These are phyloP conservation scores for Atta texana DNA, from an alignment of 1,140 invertebrate species.

Conservation along the genomic window DNA sequence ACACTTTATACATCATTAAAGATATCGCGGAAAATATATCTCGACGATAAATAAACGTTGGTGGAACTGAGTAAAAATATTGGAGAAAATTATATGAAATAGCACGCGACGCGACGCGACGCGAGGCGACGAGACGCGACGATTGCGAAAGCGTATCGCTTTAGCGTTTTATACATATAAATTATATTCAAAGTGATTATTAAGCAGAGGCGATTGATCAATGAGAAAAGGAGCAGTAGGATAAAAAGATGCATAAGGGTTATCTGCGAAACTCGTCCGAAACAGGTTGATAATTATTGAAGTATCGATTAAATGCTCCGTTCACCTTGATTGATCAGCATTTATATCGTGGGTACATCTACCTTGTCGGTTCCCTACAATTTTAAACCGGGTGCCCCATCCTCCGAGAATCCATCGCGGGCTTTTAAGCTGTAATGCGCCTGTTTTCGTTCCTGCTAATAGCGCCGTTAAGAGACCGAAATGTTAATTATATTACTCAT, in stretches of 20 bases:
- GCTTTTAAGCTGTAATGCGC: conserved; percentile 60
- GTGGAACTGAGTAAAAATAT: too few species aligned
- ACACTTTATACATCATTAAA: neutral
- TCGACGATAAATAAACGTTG: neutral
- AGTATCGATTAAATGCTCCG: conserved; percentile 80
- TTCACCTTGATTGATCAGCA: conserved; percentile 80
- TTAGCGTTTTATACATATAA: conserved; percentile 21
- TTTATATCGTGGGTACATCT: conserved; percentile 78
- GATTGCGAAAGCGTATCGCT: neutral
- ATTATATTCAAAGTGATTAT: conserved; percentile 68
- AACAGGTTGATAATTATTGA: conserved; percentile 81
- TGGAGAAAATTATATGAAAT: neutral
- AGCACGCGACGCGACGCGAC: neutral
- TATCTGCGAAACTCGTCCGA: conserved; percentile 61
- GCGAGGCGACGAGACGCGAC: neutral
- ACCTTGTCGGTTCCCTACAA: conserved; percentile 76
- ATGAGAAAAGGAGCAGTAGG: conserved; percentile 61
- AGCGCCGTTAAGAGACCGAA: conserved; percentile 59
- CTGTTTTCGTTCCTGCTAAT: conserved; percentile 54
- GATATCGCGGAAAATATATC: neutral
- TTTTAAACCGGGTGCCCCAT: conserved; percentile 72
- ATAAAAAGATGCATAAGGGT: conserved; percentile 70
- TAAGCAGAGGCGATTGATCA: conserved; percentile 72
- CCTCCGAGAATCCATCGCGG: conserved; percentile 49
- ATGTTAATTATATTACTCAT: conserved; percentile 67